Percentiles rank a stretch among this genome's conserved stretches.
phyloP scores from a whole-genome alignment of 2,888 invertebrate genomes.

The Melieria omissa region DNA sequence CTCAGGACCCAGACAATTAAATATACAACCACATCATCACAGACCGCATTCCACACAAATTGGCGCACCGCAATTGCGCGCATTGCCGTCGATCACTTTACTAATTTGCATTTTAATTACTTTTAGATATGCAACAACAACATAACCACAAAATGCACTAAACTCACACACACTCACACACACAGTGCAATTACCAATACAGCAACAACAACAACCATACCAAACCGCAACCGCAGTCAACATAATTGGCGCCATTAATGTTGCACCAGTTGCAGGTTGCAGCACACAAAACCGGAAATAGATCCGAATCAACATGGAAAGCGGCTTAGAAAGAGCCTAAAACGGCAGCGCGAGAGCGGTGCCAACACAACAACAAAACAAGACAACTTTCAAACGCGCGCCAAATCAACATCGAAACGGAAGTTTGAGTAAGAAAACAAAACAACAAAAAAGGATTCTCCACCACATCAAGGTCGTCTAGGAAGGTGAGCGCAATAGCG shows the following conservation, averaged over 20 bases:
- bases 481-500: neutral
- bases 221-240: too few relatives aligned
- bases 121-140: too few relatives aligned
- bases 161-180: too few relatives aligned
- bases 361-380: constrained; percentile 3
- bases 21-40: too few relatives aligned
- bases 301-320: neutral
- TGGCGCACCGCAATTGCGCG: too few relatives aligned
- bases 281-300: neutral
- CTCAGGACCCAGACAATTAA: too few relatives aligned
- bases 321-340: constrained; percentile 19
- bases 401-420: neutral
- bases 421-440: constrained; percentile 23
- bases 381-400: neutral
- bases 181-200: neutral
- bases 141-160: too few relatives aligned
- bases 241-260: neutral
- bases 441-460: constrained; percentile 34
- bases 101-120: too few relatives aligned
- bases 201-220: neutral
- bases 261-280: constrained; percentile 33
- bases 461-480: constrained; percentile 45
- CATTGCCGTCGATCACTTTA: too few relatives aligned
- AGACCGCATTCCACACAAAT: too few relatives aligned
- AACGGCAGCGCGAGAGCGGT: constrained; percentile 4